These are phyloP conservation scores for Ephydatia muelleri DNA, from an alignment of 37 sponge, comb jelly and placozoan genomes.

Conservation along the genomic window DNA sequence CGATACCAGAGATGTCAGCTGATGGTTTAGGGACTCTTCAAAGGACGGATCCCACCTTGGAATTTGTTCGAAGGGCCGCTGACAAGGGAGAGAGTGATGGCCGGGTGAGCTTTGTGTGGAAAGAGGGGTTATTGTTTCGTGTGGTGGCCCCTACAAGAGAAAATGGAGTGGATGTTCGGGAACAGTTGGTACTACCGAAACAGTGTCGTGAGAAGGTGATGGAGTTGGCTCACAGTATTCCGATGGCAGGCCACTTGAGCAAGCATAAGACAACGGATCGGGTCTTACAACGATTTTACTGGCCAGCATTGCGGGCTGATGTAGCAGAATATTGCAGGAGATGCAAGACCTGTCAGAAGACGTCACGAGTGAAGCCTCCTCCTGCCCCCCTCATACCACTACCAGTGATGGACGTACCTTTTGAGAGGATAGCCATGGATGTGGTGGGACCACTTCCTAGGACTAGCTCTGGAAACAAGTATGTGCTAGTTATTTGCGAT, in stretches of 20 bases:
- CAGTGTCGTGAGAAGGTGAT: constrained; percentile 17
- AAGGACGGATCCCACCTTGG: background rate
- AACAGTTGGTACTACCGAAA: constrained; percentile 46
- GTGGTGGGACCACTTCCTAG: constrained; percentile 42
- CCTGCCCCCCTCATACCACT: constrained; percentile 5
- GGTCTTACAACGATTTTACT: constrained; percentile 32
- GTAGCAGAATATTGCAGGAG: constrained; percentile 12
- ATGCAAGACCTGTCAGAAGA: constrained; percentile 17
- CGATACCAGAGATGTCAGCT: background rate
- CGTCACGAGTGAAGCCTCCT: background rate
- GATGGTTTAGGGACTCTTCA: background rate
- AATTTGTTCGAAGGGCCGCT: background rate
- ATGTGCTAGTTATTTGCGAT: constrained; percentile 30
- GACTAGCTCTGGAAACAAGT: constrained; percentile 30
- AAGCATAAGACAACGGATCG: constrained; percentile 22
- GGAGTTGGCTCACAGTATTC: constrained; percentile 39
- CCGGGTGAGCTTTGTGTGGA: constrained; percentile 6
- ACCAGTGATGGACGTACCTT: constrained; percentile 31
- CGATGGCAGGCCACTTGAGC: constrained; percentile 39
- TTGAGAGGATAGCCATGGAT: constrained; percentile 39
- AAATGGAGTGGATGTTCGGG: background rate
- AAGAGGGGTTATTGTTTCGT: constrained; percentile 8
- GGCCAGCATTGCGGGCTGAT: constrained; percentile 27
- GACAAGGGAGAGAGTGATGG: constrained; percentile 1
- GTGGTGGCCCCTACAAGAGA: background rate